These are phyloP conservation scores for Sphinx pinastri DNA, from an alignment of 2,888 invertebrate genomes.

Conservation along the genomic window DNA sequence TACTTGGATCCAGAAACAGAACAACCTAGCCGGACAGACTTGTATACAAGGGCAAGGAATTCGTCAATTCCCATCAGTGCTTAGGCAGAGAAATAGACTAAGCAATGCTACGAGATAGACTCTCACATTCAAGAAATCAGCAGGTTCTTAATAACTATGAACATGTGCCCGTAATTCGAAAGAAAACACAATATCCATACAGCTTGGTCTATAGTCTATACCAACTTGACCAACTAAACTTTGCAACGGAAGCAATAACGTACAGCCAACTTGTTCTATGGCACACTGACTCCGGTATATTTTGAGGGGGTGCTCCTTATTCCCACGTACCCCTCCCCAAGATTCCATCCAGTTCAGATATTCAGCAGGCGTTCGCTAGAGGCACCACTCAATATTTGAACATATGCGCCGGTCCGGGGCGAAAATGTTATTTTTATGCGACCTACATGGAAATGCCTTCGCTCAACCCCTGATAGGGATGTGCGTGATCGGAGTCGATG, in stretches of 20 bases:
- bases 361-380: conserved; percentile 17
- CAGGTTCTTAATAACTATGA: no score
- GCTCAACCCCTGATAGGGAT: conserved; percentile 54
- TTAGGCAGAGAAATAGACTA: no score
- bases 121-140: no score
- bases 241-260: neutral
- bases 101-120: no score
- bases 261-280: neutral
- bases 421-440: conserved; percentile 80
- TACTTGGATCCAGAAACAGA: no score
- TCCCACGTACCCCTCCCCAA: neutral
- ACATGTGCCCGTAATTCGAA: no score
- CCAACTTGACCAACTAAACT: no score
- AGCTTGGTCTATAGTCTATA: no score
- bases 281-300: neutral
- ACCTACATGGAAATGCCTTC: conserved; percentile 76
- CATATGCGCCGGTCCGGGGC: conserved; percentile 69
- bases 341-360: conserved; percentile 17
- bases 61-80: no score
- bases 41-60: no score
- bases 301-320: neutral
- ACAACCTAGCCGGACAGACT: no score
- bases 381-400: conserved; percentile 76
- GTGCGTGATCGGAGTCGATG: conserved; percentile 31
- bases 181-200: no score